phyloP scores from a whole-genome alignment of 2,888 invertebrate genomes.

The Ectemnius lituratus region DNA sequence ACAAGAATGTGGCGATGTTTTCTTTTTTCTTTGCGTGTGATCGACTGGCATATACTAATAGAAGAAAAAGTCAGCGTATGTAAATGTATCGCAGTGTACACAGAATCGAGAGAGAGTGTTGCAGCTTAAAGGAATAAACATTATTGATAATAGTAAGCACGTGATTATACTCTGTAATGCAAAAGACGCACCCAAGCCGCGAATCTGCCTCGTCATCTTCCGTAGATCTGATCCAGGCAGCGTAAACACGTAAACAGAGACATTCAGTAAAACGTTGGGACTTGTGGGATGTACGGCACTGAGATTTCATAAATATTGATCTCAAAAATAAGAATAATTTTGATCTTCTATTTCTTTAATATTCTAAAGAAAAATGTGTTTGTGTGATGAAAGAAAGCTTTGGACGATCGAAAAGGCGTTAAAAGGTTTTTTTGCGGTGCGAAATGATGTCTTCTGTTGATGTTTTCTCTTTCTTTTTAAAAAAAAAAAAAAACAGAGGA shows the following conservation, averaged over 20 bases:
- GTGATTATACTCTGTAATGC: slow-evolving; percentile 61
- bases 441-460: slow-evolving; percentile 24
- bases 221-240: slow-evolving; percentile 66
- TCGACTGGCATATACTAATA: too few relatives aligned
- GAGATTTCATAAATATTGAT: too few relatives aligned
- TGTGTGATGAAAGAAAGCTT: slow-evolving; percentile 5
- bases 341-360: too few relatives aligned
- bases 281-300: too few relatives aligned
- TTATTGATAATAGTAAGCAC: slow-evolving; percentile 39
- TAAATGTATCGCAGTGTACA: slow-evolving; percentile 14
- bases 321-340: too few relatives aligned
- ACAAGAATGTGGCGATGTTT: too few relatives aligned
- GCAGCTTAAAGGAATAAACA: slow-evolving; percentile 15
- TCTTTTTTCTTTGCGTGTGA: too few relatives aligned
- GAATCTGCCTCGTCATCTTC: slow-evolving; percentile 64
- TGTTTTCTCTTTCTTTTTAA: neutral
- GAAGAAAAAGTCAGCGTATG: neutral
- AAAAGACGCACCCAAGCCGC: slow-evolving; percentile 68
- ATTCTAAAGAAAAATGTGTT: too few relatives aligned
- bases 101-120: slow-evolving; percentile 28
- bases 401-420: slow-evolving; percentile 3
- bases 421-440: too few relatives aligned
- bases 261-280: slow-evolving; percentile 40
- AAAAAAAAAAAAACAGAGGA: too few relatives aligned
- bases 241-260: slow-evolving; percentile 66